phyloP scores from a whole-genome alignment of 2,797 vertebrate species.

The Tympanoctomys barrerae region DNA sequence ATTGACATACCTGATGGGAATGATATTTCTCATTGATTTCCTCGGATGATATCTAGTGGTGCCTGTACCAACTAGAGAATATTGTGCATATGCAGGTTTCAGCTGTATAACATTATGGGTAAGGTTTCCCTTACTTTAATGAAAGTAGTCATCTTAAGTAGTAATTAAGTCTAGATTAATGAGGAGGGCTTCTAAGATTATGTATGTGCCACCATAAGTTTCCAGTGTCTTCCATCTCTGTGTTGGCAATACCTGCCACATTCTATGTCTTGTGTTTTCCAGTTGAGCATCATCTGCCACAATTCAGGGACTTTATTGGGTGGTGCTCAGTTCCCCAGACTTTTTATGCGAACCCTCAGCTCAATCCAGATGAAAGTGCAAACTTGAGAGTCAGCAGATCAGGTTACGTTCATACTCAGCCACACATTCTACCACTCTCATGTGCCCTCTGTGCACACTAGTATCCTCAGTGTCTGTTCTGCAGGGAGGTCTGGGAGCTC shows the following conservation, averaged over 20 bases:
- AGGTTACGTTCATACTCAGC: not conserved
- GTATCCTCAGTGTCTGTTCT: not conserved
- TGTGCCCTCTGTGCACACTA: not conserved
- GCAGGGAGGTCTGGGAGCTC: not conserved
- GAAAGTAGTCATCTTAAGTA: not conserved
- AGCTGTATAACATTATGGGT: not conserved
- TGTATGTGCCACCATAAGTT: not conserved
- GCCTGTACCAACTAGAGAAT: not conserved
- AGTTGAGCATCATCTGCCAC: not conserved
- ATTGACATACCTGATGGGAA: too few relatives aligned
- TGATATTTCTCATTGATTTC: too few relatives aligned
- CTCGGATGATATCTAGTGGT: not conserved
- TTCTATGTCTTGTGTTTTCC: not conserved
- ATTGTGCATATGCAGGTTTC: not conserved
- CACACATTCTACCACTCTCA: not conserved
- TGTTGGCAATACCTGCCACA: not conserved
- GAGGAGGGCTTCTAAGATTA: not conserved
- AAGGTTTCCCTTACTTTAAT: not conserved
- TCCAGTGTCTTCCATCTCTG: not conserved
- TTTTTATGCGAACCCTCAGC: not conserved
- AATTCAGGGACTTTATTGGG: not conserved
- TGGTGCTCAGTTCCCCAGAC: not conserved
- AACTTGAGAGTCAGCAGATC: not conserved
- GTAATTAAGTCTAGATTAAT: not conserved
- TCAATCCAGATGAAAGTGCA: not conserved